Base-by-base conservation (phyloP, 2,888 invertebrate genomes). In the Epicampocera succincta region DNA sequence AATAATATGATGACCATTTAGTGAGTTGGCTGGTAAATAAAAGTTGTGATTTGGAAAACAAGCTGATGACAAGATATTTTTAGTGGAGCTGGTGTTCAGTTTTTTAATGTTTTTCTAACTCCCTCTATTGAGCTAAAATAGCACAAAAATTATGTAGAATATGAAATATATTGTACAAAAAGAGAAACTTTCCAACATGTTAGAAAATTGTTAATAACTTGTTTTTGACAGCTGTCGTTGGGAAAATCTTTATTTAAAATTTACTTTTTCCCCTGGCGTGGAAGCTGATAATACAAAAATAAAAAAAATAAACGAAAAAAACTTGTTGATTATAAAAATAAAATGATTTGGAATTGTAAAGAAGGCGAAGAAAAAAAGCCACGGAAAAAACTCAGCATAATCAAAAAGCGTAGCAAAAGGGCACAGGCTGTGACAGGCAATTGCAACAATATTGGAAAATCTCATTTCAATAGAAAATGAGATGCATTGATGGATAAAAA, bases 171-270 rank as follows among this genome's bases (percentile, higher is more conserved):
- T n/a, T n/a, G n/a, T n/a, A 12, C 17, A 29, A 21, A 13, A 58
- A n/a, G 17, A 42, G 63, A 79, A 80, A 80, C 46, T 73, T 81
- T 56, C 46, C 13, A 68, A 77, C 77, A 76, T 77, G 81, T 82
- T 78, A 71, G 78, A 75, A 78, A 63, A 71, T 78, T 82, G 82
- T 82, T 82, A 71, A 60, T 75, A 78, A 82, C 82, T 78, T 82
- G 82, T 60, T 82, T 78, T 42, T 82, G 82, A 82, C 82, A 82
- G 82, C 82, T 78, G 82, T 78, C 82, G 65, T 50, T 69, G 78
- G 54, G 52, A 65, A 82, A 78, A 72, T 82, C 82, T 77, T 74
- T 73, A 75, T 69, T 50, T 74, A 69, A 42, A 69, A 65, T 74
- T 63, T 50, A n/a, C 38, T 71, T 68, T 63, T 73, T 72, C 56